phyloP scores from a whole-genome alignment of 2,888 invertebrate genomes.

The Cheilosia grossa region DNA sequence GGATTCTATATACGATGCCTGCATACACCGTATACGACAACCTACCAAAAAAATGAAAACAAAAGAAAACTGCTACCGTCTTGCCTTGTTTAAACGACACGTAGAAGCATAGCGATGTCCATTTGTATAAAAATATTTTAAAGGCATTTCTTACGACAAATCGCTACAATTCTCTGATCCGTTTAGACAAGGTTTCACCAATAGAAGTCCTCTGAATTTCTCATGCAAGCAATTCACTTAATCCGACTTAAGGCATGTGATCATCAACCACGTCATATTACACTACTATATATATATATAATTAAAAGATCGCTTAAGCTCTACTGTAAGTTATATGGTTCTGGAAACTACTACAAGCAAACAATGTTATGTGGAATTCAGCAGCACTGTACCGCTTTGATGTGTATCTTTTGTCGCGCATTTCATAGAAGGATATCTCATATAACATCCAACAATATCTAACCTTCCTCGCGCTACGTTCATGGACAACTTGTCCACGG shows the following conservation, averaged over 20 bases:
- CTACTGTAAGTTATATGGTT: too few relatives aligned
- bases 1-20: too few relatives aligned
- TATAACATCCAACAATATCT: too few relatives aligned
- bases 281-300: not conserved
- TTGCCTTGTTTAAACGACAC: not conserved
- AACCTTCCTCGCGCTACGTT: too few relatives aligned
- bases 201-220: not conserved
- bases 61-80: not conserved
- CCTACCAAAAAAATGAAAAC: too few relatives aligned
- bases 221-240: not conserved
- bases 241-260: constrained; percentile 8
- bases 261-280: not conserved
- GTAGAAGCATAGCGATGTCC: not conserved
- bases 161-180: not conserved
- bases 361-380: too few relatives aligned
- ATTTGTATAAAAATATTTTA: constrained; percentile 22
- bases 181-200: not conserved
- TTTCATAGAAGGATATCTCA: too few relatives aligned
- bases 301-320: not conserved
- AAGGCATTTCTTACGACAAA: constrained; percentile 1
- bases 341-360: too few relatives aligned
- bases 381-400: too few relatives aligned
- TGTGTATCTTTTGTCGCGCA: too few relatives aligned
- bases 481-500: too few relatives aligned
- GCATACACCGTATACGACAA: too few relatives aligned